phyloP scores from a whole-genome alignment of 1,140 invertebrate genomes.

The Neodiprion fabricii region DNA sequence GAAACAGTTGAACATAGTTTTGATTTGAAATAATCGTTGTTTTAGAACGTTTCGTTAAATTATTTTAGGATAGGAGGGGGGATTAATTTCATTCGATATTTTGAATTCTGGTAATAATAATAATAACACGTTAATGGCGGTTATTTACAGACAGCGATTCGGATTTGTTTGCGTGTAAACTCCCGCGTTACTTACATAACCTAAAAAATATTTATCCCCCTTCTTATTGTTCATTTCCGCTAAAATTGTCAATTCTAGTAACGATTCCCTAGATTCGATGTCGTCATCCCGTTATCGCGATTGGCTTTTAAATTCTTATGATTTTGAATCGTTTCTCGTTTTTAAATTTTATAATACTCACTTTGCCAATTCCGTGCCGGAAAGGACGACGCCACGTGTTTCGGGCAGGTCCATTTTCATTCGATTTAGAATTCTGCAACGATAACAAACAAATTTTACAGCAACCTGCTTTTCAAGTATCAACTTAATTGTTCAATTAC shows the following conservation, averaged over 20 bases:
- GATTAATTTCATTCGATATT: not conserved
- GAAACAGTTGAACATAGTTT: not conserved
- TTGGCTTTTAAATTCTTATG: no score
- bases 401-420: constrained; percentile 39
- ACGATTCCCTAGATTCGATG: no score
- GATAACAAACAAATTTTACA: not conserved
- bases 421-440: constrained; percentile 17
- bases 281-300: no score
- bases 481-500: not conserved
- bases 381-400: constrained; percentile 44
- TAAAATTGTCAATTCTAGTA: no score
- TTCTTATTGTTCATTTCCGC: no score
- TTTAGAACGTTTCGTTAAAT: not conserved
- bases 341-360: constrained; percentile 34
- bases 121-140: not conserved
- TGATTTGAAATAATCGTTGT: constrained; percentile 3
- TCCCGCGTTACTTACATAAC: no score
- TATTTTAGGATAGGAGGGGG: no score
- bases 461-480: not conserved
- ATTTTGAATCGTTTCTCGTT: no score
- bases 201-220: no score
- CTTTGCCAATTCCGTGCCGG: constrained; percentile 49
- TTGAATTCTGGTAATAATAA: no score
- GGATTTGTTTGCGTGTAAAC: not conserved
- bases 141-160: not conserved